A percentile compares a stretch with the other conserved stretches of the same genome.
phyloP scores from a whole-genome alignment of 1,140 invertebrate genomes.

The Parapsyche elsis region DNA sequence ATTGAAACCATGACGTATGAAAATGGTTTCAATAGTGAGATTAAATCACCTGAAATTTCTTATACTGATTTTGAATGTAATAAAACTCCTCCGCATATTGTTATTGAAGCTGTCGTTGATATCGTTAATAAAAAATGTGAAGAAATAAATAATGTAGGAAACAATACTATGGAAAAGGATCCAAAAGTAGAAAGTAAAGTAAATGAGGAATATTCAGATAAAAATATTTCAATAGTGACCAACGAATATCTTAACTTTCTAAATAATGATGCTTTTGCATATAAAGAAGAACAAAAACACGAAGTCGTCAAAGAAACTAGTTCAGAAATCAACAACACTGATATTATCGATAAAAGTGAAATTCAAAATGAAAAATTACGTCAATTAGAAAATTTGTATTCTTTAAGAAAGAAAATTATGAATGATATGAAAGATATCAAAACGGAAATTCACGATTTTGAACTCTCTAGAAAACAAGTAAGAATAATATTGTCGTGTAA shows the following conservation, averaged over 20 bases:
- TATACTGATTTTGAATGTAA: not conserved
- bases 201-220: not conserved
- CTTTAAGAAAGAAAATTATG: constrained; percentile 32
- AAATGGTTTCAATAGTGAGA: not conserved
- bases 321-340: not conserved
- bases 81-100: not conserved
- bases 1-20: not conserved
- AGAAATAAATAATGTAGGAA: not conserved
- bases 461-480: constrained; percentile 36
- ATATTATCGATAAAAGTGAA: not conserved
- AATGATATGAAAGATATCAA: constrained; percentile 42
- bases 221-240: not conserved
- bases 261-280: not conserved
- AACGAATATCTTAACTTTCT: not conserved
- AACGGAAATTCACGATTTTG: constrained; percentile 41
- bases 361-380: constrained; percentile 4
- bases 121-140: not conserved
- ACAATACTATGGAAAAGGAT: not conserved
- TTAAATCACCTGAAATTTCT: not conserved
- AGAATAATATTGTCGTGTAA: not conserved
- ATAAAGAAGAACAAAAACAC: not conserved
- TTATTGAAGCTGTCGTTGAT: not conserved
- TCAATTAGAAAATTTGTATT: constrained; percentile 33
- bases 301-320: not conserved
- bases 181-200: not conserved